Evolutionary conservation across 1,140 invertebrate genomes (phyloP).

Genomic region (Holotrichia oblita): DNA sequence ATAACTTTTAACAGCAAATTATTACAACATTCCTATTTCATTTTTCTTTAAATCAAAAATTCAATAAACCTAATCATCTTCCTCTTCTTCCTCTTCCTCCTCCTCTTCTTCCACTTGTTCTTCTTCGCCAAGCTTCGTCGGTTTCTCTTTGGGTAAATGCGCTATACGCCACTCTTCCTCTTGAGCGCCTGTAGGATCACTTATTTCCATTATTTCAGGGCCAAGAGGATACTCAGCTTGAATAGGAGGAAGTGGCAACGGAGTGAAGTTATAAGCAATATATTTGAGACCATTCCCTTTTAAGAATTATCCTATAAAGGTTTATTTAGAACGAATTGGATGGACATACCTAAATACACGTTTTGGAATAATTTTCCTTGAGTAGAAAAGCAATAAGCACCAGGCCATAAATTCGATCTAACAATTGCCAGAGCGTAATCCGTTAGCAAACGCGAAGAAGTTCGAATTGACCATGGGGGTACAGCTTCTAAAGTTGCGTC

Average conservation of each 20-base stretch:
- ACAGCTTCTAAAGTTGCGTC: slow-evolving; percentile 68
- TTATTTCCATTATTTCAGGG: slow-evolving; percentile 75
- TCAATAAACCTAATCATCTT: slow-evolving; percentile 45
- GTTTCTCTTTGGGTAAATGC: slow-evolving; percentile 59
- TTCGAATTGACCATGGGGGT: slow-evolving; percentile 72
- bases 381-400: slow-evolving; percentile 74
- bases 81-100: slow-evolving; percentile 57
- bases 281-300: slow-evolving; percentile 85
- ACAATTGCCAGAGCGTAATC: slow-evolving; percentile 71
- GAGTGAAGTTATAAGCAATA: slow-evolving; percentile 74
- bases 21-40: neutral
- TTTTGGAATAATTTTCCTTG: slow-evolving; percentile 65
- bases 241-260: slow-evolving; percentile 68
- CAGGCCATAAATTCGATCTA: slow-evolving; percentile 80
- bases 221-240: slow-evolving; percentile 72
- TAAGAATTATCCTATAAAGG: slow-evolving; percentile 42
- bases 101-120: slow-evolving; percentile 52
- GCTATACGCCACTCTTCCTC: slow-evolving; percentile 70
- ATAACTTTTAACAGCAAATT: no score
- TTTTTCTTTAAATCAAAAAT: neutral
- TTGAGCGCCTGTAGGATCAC: slow-evolving; percentile 73
- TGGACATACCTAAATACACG: slow-evolving; percentile 53
- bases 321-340: slow-evolving; percentile 3
- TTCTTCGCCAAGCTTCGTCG: slow-evolving; percentile 48
- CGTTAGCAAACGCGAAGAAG: slow-evolving; percentile 63